A percentile compares a stretch with the other conserved stretches of the same genome.
phyloP scores from a whole-genome alignment of 2,888 invertebrate species.

The Carpatolechia fugitivella region DNA sequence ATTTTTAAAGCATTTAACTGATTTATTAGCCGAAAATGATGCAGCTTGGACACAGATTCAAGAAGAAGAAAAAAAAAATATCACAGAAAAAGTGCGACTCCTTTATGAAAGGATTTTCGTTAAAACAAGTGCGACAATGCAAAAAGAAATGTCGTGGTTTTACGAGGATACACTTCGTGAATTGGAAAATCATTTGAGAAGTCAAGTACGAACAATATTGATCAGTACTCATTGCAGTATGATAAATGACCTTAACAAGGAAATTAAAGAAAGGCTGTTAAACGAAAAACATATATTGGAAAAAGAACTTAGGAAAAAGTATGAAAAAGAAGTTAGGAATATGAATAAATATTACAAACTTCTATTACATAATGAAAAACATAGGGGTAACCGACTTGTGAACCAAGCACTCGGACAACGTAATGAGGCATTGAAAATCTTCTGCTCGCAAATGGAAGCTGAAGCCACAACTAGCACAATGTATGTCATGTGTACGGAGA shows the following conservation, averaged over 20 bases:
- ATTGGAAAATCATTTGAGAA: slow-evolving; percentile 51
- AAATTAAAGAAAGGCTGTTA: slow-evolving; percentile 51
- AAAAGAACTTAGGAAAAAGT: slow-evolving; percentile 41
- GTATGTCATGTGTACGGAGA: slow-evolving; percentile 65
- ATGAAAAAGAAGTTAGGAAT: slow-evolving; percentile 48
- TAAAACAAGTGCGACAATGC: slow-evolving; percentile 53
- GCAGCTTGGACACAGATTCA: slow-evolving; percentile 56
- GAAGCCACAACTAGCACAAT: slow-evolving; percentile 61
- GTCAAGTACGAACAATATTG: slow-evolving; percentile 47
- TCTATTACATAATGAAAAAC: slow-evolving; percentile 51
- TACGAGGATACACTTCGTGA: slow-evolving; percentile 59
- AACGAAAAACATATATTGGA: slow-evolving; percentile 47
- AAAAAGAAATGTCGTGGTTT: slow-evolving; percentile 50
- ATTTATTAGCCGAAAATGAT: slow-evolving; percentile 53
- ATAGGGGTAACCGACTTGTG: slow-evolving; percentile 45
- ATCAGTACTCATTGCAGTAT: slow-evolving; percentile 45
- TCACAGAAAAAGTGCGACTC: slow-evolving; percentile 44
- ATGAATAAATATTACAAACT: slow-evolving; percentile 57
- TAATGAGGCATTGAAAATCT: slow-evolving; percentile 59
- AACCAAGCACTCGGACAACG: slow-evolving; percentile 47
- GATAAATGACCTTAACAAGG: slow-evolving; percentile 48
- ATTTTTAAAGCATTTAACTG: slow-evolving; percentile 40
- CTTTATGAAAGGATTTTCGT: slow-evolving; percentile 49
- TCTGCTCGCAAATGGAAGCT: slow-evolving; percentile 53
- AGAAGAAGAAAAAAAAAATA: slow-evolving; percentile 43